These are phyloP conservation scores for Crenichthys baileyi DNA, from an alignment of 2,797 vertebrate species.

Conservation along the genomic window DNA sequence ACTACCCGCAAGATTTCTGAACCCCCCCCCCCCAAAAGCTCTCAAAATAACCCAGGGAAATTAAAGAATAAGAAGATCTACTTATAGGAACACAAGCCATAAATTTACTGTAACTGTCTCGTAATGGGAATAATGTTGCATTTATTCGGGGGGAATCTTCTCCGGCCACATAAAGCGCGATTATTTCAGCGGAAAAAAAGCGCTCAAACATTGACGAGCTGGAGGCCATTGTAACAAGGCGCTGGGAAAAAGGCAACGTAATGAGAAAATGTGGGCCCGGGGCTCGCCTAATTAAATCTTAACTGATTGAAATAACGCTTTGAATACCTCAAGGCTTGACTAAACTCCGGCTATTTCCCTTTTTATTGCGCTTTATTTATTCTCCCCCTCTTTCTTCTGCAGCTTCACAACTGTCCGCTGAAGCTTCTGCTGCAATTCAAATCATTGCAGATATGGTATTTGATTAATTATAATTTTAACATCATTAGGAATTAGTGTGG, in stretches of 20 bases:
- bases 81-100: conserved; percentile 71
- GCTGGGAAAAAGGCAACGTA: conserved; percentile 89
- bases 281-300: conserved; percentile 94
- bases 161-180: conserved; percentile 75
- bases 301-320: conserved; percentile 92
- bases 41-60: conserved; percentile 58
- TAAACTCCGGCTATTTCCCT: conserved; percentile 85
- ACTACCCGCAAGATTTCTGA: conserved; percentile 60
- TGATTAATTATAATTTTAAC: conserved; percentile 86
- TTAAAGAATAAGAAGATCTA: conserved; percentile 58
- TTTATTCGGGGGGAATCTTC: conserved; percentile 80
- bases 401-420: conserved; percentile 53
- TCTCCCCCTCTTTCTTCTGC: conserved; percentile 58
- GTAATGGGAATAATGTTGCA: conserved; percentile 80
- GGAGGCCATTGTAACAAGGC: conserved; percentile 86
- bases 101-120: conserved; percentile 75
- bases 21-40: conserved; percentile 27
- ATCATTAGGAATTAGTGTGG: conserved; percentile 85
- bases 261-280: conserved; percentile 88
- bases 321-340: conserved; percentile 84
- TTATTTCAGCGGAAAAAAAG: conserved; percentile 82
- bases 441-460: conserved; percentile 88
- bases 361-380: conserved; percentile 83
- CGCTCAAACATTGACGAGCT: conserved; percentile 92
- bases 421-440: conserved; percentile 72